Evolutionary conservation across 2,797 vertebrate genomes (phyloP).

Genomic region (Bryconaethiops microstoma): DNA sequence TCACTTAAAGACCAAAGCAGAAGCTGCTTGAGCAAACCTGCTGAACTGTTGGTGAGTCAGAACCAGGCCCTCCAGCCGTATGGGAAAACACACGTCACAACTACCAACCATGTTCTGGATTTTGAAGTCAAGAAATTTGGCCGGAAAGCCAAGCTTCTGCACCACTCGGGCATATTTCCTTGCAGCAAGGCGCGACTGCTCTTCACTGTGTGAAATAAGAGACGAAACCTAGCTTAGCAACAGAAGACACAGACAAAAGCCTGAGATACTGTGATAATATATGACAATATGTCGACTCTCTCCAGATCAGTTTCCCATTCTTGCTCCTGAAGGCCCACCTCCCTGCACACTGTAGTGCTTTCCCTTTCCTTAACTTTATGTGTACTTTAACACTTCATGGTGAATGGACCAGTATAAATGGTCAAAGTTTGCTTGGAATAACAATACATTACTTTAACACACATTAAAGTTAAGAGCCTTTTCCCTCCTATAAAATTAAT

Average conservation of each 20-base stretch:
- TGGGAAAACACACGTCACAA: slow-evolving; percentile 94
- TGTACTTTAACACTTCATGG: neutral
- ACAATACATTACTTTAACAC: too few relatives aligned
- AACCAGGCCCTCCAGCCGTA: slow-evolving; percentile 91
- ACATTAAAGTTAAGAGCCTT: neutral
- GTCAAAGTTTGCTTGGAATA: too few relatives aligned
- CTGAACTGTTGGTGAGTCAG: slow-evolving; percentile 94
- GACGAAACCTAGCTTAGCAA: neutral
- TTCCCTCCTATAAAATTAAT: neutral
- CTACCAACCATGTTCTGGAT: slow-evolving; percentile 99
- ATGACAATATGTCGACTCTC: slow-evolving; percentile 1
- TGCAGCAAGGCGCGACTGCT: slow-evolving; percentile 91
- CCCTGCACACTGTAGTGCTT: too few relatives aligned
- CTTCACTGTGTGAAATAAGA: slow-evolving; percentile 78
- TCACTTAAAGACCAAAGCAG: neutral
- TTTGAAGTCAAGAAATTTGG: slow-evolving; percentile 95
- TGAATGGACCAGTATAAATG: neutral
- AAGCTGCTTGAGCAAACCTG: slow-evolving; percentile 76
- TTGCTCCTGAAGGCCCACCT: too few relatives aligned
- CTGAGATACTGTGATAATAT: neutral
- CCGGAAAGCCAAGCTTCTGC: slow-evolving; percentile 94
- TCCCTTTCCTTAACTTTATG: neutral
- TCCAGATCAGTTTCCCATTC: neutral
- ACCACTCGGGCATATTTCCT: slow-evolving; percentile 93
- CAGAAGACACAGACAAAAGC: slow-evolving; percentile 14